Evolutionary conservation across 2,113 vertebrate genomes (phyloP), one percentile per base, ranked within the genome.

Genomic region (Noctilio leporinus): DNA sequence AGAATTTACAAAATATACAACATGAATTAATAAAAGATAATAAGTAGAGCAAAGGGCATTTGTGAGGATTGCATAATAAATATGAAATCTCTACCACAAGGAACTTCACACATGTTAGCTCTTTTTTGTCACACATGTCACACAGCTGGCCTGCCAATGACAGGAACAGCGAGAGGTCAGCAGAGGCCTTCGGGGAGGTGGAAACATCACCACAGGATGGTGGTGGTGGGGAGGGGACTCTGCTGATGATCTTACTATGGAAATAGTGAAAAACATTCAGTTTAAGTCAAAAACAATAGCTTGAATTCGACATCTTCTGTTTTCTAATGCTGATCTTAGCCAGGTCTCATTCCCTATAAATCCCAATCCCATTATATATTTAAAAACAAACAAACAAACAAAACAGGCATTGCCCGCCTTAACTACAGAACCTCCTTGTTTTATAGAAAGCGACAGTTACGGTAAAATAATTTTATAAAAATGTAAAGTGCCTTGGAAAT

Each of bases 1-100:
- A 38, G 65, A 92, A 73, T 77, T 93, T 69, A 70, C 2, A 89
- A 96, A 89, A 76, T 40, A 86, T 64, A 28, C 7, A 57, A 57
- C 11, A 26, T 35, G 14, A 87, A 70, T 78, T 88, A 59, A 62
- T 73, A 49, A 64, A 86, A 87, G 20, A 38, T 77, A 82, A 40
- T 47, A 85, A 53, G 59, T 24, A 89, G 10, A 85, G 4, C 40
- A 55, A 81, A 76, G 3, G 8, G 8, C 10, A 87, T 95, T 20
- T 64, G 1, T 57, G 88, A 84, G 22, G 81, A 43, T 6, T 80
- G 20, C 4, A 3, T 76, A n/a, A 92, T 12, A 38, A 65, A 76
- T 72, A 75, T 55, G 49, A 94, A 77, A 87, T 55, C 33, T 33
- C 33, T 89, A 51, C 15, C 19, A 40, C 10, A 40, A 40, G 40